These are phyloP conservation scores for Tetramorium simillimum DNA, from an alignment of 1,140 invertebrate species.

Conservation along the genomic window DNA sequence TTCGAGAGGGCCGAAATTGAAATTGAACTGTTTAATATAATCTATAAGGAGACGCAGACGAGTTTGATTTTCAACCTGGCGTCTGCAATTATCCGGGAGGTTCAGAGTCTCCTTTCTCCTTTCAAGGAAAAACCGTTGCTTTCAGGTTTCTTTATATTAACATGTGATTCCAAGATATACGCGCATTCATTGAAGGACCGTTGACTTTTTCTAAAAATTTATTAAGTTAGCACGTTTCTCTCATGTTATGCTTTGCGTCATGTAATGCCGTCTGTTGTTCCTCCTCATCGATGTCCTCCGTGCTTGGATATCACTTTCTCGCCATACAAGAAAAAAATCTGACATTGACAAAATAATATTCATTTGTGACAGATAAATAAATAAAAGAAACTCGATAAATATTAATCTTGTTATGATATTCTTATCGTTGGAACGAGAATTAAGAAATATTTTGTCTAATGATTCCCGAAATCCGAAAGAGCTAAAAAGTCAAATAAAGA, in stretches of 20 bases:
- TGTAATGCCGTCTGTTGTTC: conserved; percentile 7
- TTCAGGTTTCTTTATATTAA: neutral
- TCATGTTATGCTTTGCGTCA: conserved; percentile 29
- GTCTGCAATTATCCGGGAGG: neutral
- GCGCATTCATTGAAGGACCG: neutral
- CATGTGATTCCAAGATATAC: neutral
- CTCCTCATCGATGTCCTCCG: neutral
- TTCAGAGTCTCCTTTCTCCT: neutral
- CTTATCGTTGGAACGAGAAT: neutral
- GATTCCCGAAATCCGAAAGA: neutral
- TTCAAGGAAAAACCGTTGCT: neutral
- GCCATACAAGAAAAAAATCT: neutral
- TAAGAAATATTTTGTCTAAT: neutral
- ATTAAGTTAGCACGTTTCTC: conserved; percentile 17
- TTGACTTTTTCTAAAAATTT: conserved; percentile 42
- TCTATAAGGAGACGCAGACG: neutral
- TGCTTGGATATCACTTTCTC: neutral
- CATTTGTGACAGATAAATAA: neutral
- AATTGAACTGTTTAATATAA: conserved; percentile 2
- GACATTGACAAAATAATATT: neutral
- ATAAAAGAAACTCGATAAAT: neutral
- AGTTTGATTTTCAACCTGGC: neutral
- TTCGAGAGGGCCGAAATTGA: conserved; percentile 16
- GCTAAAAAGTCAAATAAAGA: neutral
- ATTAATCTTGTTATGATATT: conserved; percentile 3